Base-by-base conservation (phyloP, 2,888 invertebrate species). In the Drosophila fulvimacula region DNA sequence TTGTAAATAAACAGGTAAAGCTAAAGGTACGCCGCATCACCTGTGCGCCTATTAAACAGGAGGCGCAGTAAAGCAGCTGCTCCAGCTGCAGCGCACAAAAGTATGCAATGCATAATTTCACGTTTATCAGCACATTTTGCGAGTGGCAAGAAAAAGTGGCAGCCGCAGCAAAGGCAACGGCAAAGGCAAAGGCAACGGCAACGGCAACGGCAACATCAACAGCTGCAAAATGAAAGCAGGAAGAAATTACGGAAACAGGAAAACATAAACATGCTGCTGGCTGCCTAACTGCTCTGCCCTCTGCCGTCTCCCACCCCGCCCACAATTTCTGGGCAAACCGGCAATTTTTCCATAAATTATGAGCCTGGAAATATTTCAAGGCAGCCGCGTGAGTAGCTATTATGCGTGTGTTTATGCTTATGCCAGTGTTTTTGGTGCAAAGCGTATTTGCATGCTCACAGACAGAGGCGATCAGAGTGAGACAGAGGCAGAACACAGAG, bases 181-280 rank as follows among this genome's bases (percentile, higher is more conserved):
- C 41, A 64, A 49, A 57, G 63, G 30, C 39, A 39, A 19, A 17
- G 2, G 5, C 41, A 42, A 21, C 41, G 19, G 6, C 55, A 64
- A 17, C 42, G 56, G 9, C 48, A 68, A 51, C 34, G 65, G 49
- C 49, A 72, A 60, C 30, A 73, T 21, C 52, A 62, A 63, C 62
- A 67, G 66, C 65, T 78, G 68, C 68, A 68, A 76, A 76, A 81
- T 56, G 65, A 76, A 81, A 67, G 79, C 85, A 88, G 83, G 81
- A 83, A 82, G 88, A 88, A 85, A 82, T 85, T 86, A 82, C 82
- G 83, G 88, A 83, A 85, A 86, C 88, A 88, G 83, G 86, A 83
- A 85, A 85, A 80, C 88, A 85, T 83, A 88, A 83, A 85, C 83
- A 83, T 82, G 78, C 68, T 82, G 79, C 55, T 68, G 72, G 49